Conservation (phyloP, 2,797 vertebrate genomes). For the Phaenicophaeus curvirostris region DNA sequence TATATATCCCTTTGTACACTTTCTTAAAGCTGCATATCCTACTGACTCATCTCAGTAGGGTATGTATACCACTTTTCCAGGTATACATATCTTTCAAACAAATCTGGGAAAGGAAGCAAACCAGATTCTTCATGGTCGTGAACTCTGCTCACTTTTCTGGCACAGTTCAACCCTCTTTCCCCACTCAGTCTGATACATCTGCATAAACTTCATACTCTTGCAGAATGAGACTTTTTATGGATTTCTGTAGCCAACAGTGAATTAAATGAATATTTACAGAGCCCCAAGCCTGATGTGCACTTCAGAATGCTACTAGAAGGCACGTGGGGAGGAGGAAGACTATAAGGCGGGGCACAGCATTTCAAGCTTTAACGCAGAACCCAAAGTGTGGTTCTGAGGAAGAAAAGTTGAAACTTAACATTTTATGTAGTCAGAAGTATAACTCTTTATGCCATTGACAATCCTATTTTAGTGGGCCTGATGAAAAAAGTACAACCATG, state of each 20-base stretch:
- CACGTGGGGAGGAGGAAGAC: neutral
- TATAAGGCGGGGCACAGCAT: rapidly evolving
- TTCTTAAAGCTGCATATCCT: neutral
- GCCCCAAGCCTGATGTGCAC: neutral
- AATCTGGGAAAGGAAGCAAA: neutral
- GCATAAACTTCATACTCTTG: neutral
- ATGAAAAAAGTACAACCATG: neutral
- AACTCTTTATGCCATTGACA: neutral
- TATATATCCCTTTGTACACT: neutral
- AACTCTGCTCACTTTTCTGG: neutral
- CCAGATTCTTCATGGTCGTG: rapidly evolving
- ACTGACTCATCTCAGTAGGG: neutral
- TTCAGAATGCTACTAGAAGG: neutral
- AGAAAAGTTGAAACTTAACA: neutral
- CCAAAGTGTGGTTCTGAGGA: neutral
- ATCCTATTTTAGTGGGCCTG: neutral
- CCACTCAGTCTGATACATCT: neutral
- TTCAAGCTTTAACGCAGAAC: neutral
- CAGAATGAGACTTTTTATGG: neutral
- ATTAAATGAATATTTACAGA: neutral
- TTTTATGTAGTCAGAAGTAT: neutral
- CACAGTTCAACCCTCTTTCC: neutral
- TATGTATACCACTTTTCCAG: neutral
- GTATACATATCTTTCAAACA: neutral
- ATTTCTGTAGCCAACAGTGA: neutral